Evolutionary conservation across 2,113 vertebrate genomes (phyloP), one percentile per base, ranked within the genome.

Genomic region (Calonectris borealis): DNA sequence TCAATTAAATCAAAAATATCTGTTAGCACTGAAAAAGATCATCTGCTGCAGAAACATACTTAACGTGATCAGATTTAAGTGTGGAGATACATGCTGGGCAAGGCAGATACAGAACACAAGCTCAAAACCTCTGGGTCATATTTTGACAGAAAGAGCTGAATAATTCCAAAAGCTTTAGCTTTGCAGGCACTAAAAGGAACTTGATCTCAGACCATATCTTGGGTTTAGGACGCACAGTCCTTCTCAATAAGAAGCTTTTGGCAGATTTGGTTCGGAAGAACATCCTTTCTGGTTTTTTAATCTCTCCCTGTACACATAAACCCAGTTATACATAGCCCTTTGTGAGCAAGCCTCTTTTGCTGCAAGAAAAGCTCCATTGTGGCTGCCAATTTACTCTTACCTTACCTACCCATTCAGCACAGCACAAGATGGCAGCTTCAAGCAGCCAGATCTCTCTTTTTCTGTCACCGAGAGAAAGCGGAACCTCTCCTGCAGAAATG

Each of bases 241-340:
- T 88, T 94, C 62, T 95, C 90, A 95, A 83, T 94, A 90, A 97
- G 86, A 27, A 92, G 80, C 68, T 97, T 93, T 81, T 80, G 77
- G 94, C 89, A 97, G 86, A 94, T 87, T 94, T 77, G 24, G 34
- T 86, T 83, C 85, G 65, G 71, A 73, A 96, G 34, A 96, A 69
- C 70, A 55, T 81, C 60, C 88, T 62, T 88, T 73, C 80, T 55
- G 48, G 0, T 31, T 58, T 82, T 71, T 61, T 86, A 94, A 97
- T 92, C 76, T 96, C 75, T 83, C 27, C 57, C 84, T 84, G 71
- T 51, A 94, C 38, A 66, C 48, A 32, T 65, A 92, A 97, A 64
- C 80, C 78, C 34, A 88, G 64, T 87, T 93, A 88, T 44, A n/a
- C 85, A 51, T 0, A 93, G 61, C 49, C 51, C 48, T 61, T 83